phyloP scores from a whole-genome alignment of 2,113 vertebrate species.

The Gambusia holbrooki region DNA sequence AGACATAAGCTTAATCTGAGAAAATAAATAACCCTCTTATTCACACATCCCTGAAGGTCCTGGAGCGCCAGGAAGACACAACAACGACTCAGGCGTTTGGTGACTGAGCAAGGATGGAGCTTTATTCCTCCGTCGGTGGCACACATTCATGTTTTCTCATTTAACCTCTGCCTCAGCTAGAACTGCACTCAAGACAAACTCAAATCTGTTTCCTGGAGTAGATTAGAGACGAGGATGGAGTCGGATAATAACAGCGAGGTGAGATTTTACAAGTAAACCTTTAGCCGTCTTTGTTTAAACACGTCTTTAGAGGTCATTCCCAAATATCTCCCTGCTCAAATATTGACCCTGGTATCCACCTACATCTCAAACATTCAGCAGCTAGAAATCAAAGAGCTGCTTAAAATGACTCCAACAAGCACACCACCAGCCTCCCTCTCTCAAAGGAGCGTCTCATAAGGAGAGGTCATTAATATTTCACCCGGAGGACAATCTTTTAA shows the following conservation, averaged over 20 bases:
- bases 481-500: slow-evolving; percentile 69
- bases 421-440: slow-evolving; percentile 15
- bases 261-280: slow-evolving; percentile 5
- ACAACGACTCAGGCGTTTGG: slow-evolving; percentile 47
- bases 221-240: slow-evolving; percentile 15
- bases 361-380: slow-evolving; percentile 31
- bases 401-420: slow-evolving; percentile 51
- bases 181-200: slow-evolving; percentile 29
- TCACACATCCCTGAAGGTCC: slow-evolving; percentile 52
- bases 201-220: slow-evolving; percentile 42
- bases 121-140: slow-evolving; percentile 29
- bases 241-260: slow-evolving; percentile 43
- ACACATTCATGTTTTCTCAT: slow-evolving; percentile 43
- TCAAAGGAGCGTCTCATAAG: slow-evolving; percentile 52
- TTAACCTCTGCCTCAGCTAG: slow-evolving; percentile 46
- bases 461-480: slow-evolving; percentile 75
- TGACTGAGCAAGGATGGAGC: slow-evolving; percentile 51
- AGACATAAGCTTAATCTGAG: slow-evolving; percentile 23
- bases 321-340: slow-evolving; percentile 25
- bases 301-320: slow-evolving; percentile 7
- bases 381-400: slow-evolving; percentile 44
- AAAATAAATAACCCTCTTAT: slow-evolving; percentile 34
- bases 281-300: slow-evolving; percentile 16
- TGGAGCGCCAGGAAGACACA: slow-evolving; percentile 54
- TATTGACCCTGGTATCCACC: slow-evolving; percentile 24